phyloP scores from a whole-genome alignment of 2,888 invertebrate species.

The Chaetogeoica ovagalla region DNA sequence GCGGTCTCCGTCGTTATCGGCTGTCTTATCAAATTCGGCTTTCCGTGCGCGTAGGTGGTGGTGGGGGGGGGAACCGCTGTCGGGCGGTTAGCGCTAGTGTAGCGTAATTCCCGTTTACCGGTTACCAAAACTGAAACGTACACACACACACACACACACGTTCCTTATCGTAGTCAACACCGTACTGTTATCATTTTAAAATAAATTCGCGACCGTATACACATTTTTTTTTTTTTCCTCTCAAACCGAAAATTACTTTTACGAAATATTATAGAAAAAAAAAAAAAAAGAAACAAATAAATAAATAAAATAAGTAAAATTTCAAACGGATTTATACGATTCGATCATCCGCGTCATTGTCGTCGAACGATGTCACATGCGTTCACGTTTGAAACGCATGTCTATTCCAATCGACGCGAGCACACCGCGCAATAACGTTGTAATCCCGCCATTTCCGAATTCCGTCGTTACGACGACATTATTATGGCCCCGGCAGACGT shows the following conservation, averaged over 20 bases:
- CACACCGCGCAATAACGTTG: conserved; percentile 11
- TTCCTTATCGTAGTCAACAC: conserved; percentile 10
- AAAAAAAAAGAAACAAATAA: too few relatives aligned
- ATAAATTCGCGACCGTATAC: neutral
- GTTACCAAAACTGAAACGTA: conserved; percentile 9
- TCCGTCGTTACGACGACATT: neutral
- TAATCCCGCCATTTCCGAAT: conserved; percentile 8
- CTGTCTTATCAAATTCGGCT: too few relatives aligned
- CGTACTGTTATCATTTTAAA: conserved; percentile 30
- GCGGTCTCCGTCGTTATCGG: too few relatives aligned
- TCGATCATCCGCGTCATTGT: neutral
- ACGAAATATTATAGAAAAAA: neutral
- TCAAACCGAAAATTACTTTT: conserved; percentile 20
- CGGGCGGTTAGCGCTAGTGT: too few relatives aligned
- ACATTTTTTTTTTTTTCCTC: too few relatives aligned
- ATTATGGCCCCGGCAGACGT: neutral
- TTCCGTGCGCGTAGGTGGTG: too few relatives aligned
- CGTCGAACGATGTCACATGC: conserved; percentile 21
- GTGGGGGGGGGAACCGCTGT: too few relatives aligned
- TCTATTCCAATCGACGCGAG: conserved; percentile 5
- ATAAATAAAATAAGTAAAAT: too few relatives aligned
- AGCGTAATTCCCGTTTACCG: too few relatives aligned
- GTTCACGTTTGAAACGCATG: conserved; percentile 24
- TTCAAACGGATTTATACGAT: conserved; percentile 12
- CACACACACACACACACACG: too few relatives aligned